These are phyloP conservation scores for Capitella teleta DNA, from an alignment of 1,140 invertebrate species.

Conservation along the genomic window DNA sequence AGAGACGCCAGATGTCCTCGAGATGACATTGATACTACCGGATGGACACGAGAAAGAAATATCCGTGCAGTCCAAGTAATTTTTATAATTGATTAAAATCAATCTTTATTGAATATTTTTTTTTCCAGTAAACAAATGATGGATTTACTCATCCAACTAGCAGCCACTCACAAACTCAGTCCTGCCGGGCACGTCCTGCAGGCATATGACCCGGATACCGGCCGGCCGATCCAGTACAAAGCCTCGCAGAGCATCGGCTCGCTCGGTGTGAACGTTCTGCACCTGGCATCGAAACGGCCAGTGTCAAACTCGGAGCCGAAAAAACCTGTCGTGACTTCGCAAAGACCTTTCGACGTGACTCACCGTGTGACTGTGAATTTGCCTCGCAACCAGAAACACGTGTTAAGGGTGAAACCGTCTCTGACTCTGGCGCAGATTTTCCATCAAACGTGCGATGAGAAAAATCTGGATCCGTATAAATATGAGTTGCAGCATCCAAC, in stretches of 20 bases:
- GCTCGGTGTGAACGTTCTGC: slow-evolving; percentile 45
- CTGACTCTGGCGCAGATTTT: slow-evolving; percentile 56
- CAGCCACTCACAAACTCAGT: slow-evolving; percentile 59
- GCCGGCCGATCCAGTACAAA: slow-evolving; percentile 55
- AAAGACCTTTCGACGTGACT: slow-evolving; percentile 22
- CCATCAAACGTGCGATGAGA: slow-evolving; percentile 64
- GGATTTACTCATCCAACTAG: slow-evolving; percentile 66
- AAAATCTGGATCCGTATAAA: slow-evolving; percentile 59
- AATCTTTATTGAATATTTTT: too few species aligned
- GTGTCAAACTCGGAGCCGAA: background rate
- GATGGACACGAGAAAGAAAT: too few species aligned
- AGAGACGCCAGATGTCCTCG: too few species aligned
- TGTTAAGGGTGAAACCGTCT: slow-evolving; percentile 58
- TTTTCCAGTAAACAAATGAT: slow-evolving; percentile 65
- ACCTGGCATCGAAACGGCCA: slow-evolving; percentile 43
- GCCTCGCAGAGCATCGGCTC: slow-evolving; percentile 66
- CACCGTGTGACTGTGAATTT: slow-evolving; percentile 69
- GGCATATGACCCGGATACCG: slow-evolving; percentile 47
- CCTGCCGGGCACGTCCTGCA: slow-evolving; percentile 61
- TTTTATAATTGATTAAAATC: too few species aligned
- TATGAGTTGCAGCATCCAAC: slow-evolving; percentile 67
- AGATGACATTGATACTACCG: too few species aligned
- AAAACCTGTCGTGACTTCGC: background rate
- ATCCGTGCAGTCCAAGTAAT: too few species aligned
- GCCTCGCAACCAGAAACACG: slow-evolving; percentile 69